These are phyloP conservation scores for Dinocampus coccinellae DNA, from an alignment of 2,888 invertebrate species.

Conservation along the genomic window DNA sequence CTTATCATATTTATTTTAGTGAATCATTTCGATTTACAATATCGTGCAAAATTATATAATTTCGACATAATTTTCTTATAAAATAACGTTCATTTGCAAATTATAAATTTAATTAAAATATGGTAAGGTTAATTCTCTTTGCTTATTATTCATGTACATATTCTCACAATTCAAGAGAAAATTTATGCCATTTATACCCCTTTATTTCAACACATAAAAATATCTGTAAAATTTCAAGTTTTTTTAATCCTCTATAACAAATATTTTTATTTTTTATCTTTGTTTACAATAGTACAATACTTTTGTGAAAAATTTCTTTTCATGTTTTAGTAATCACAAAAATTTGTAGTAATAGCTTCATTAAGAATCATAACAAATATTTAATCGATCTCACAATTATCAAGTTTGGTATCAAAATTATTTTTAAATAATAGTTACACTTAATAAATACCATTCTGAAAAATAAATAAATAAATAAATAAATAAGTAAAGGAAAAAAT, in stretches of 20 bases:
- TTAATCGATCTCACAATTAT: no score
- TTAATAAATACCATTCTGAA: no score
- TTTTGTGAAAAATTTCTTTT: not conserved
- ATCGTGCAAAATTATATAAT: constrained; percentile 10
- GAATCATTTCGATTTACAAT: not conserved
- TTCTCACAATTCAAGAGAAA: constrained; percentile 1
- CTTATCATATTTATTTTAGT: not conserved
- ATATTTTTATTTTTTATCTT: not conserved
- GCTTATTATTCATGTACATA: constrained; percentile 13
- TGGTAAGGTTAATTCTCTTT: constrained; percentile 14
- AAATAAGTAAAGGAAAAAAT: no score
- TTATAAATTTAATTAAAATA: not conserved
- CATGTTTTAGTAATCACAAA: not conserved
- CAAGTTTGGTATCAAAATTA: no score
- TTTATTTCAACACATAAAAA: not conserved
- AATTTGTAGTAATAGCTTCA: no score
- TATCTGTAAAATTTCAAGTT: not conserved
- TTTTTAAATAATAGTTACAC: no score
- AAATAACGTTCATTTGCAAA: constrained; percentile 8
- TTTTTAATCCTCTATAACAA: not conserved
- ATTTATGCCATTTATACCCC: not conserved
- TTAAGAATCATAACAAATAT: no score
- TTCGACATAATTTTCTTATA: constrained; percentile 19
- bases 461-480: no score
- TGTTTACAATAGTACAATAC: no score